Evolutionary conservation across 2,797 vertebrate species (phyloP), one percentile per base, ranked within the genome.

Genomic region (Anas capensis): DNA sequence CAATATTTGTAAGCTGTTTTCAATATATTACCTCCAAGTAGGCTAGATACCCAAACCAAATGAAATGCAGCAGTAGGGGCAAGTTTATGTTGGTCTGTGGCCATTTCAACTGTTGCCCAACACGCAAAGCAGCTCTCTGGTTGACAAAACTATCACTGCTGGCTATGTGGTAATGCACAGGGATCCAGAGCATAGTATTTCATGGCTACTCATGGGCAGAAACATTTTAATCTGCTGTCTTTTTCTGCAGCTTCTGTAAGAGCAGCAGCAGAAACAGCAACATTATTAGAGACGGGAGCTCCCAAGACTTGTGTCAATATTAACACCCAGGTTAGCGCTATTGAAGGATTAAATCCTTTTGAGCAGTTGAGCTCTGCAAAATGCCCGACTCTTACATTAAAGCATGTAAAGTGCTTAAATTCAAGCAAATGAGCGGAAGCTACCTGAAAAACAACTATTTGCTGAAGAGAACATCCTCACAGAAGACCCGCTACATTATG

Each of bases 21-120:
- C 49, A 81, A 56, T 46, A 64, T 5, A 33, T 56, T 24, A 44
- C 6, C 8, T 24, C 12, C 13, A 40, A 21, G 64, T 42, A 76
- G 15, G 19, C 83, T 57, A 77, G 24, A 14, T 51, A 36, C 38
- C 24, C 49, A 68, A 69, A 75, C 27, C 11, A 17, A 0, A 0
- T 3, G 42, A 27, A 4, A 65, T 0, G 2, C 23, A 66, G 44
- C 7, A 72, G 7, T 1, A 60, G 18, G 19, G n/a, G 3, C 8
- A 56, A 54, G 65, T 51, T 46, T 34, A 24, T 27, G 6, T 26
- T 38, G 17, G 26, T 68, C 40, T 65, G 14, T 21, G 26, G 34
- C 26, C 48, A 31, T 46, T 78, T 56, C 62, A 73, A 24, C 44
- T 36, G 40, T 21, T 26, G 33, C 17, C 21, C 18, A 56, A 61